Base-by-base conservation (phyloP, 2,797 vertebrate species). In the Amblyopsis hoosieri region DNA sequence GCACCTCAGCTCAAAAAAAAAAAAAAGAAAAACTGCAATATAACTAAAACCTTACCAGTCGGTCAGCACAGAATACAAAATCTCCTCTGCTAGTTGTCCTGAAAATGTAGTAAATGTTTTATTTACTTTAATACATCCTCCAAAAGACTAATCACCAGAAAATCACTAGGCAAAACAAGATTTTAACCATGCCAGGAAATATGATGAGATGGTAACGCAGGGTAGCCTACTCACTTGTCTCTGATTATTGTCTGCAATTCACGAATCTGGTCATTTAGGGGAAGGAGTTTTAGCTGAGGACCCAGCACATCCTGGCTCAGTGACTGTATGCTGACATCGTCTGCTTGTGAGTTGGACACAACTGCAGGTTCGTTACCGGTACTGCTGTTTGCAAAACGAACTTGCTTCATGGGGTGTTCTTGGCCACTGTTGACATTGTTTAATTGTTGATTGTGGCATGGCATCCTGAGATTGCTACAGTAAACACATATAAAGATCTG, bases 11-110 rank as follows among this genome's bases (percentile, higher is more conserved):
- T 46, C 13, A 69, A 47, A 19, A 47, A 14, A 57, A 1, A 62
- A 66, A 3, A 56, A 3, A 50, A 12, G 13, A 12, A 0, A 37
- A 50, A 15, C 10, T 12, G 14, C 52, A 15, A 42, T 53, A 23
- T 42, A 10, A n/a, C 64, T 8, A 23, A 17, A 17, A 74, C 64
- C 94, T 86, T 94, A 98, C 96, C 95, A 98, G 91, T 75, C 96
- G 94, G 88, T 98, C 96, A 0, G 96, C 96, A 89, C 95, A 96
- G 91, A 98, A 98, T 55, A 98, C 95, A 76, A 98, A 98, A 92
- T 98, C 96, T 64, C 96, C 96, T 93, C 96, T 94, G 89, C 95
- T 98, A 82, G 96, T 96, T 79, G 95, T 94, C 89, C 96, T 92
- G 72, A 29, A 83, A 83, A 73, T 15, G 57, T 14, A 75, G 78